Evolutionary conservation across 2,888 invertebrate genomes (phyloP), one percentile per base, ranked within the genome.

Genomic region (Automeris io): DNA sequence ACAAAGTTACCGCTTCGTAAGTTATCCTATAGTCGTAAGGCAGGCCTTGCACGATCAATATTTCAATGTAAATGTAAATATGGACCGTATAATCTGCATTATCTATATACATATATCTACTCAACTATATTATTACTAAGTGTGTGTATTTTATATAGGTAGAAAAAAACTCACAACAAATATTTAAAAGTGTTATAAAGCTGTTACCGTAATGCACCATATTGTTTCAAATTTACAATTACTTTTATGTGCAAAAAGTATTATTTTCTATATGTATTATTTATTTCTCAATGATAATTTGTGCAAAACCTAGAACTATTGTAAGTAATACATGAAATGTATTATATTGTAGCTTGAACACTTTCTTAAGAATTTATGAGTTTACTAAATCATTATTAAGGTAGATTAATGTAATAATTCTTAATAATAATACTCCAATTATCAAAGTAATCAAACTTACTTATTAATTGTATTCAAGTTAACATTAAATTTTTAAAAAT

Each of bases 1-100:
- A 65, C 32, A 71, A 61, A 13, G 6, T 69, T 71, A 77, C 68
- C 63, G 52, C 59, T 65, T 69, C 58, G 50, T 60, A 53, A 45
- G 31, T 69, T 67, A 56, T 47, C 54, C 61, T 71, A 61, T 39
- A 42, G 39, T 49, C 54, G 43, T 53, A 53, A 49, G 55, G 51
- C 62, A 61, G 56, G 50, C 59, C 69, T 56, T 72, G 69, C 64
- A 68, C 59, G 46, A 59, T 48, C 51, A 43, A 43, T 36, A 32
- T 32, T 37, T 8, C 16, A 37, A 22, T 21, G 22, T 37, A 35
- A 41, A 41, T 33, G 52, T 57, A 54, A 35, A 41, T 18, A 34
- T 29, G 12, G 2, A 18, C n/a, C 3, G 23, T 32, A 21, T 45
- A 46, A 40, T 22, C 33, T 34, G 22, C 22, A 33, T 34, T 19